A percentile compares a stretch with the other conserved stretches of the same genome.
Conservation (phyloP, 92 coral and sea anemone species). For the Diadumene lineata region DNA sequence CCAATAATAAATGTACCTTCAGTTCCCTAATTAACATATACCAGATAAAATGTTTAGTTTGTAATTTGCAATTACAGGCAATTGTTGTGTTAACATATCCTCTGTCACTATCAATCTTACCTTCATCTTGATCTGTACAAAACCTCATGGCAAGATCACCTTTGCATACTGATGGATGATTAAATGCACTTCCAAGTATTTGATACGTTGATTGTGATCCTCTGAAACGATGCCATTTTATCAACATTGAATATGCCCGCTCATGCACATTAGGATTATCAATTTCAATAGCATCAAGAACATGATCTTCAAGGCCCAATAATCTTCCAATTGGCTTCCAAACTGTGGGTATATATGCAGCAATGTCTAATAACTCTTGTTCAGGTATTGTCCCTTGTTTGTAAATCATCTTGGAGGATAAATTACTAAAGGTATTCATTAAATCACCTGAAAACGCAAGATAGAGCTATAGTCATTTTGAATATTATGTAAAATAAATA, state of each 20-base stretch:
- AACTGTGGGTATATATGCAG: constrained; percentile 21
- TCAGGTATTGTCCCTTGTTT: constrained; percentile 49
- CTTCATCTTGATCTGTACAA: constrained; percentile 25
- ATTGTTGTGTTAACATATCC: not conserved
- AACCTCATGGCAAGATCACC: constrained; percentile 45
- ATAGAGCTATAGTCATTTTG: no score
- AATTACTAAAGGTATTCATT: no score
- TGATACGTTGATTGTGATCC: constrained; percentile 52
- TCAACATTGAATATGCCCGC: constrained; percentile 49
- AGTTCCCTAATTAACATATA: no score
- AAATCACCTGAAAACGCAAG: no score
- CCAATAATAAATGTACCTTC: no score
- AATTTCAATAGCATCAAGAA: constrained; percentile 46
- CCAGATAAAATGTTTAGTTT: no score
- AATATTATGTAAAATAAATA: no score
- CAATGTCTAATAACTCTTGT: constrained; percentile 32
- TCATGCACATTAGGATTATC: constrained; percentile 45
- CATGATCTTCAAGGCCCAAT: constrained; percentile 36
- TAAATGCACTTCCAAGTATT: constrained; percentile 45
- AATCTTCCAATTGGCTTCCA: constrained; percentile 62
- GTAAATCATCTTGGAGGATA: no score
- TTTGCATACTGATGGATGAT: constrained; percentile 34
- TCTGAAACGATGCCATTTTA: constrained; percentile 46
- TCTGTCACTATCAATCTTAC: not conserved
- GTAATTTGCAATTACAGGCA: no score